A percentile compares a stretch with the other conserved stretches of the same genome.
Evolutionary conservation across 2,888 invertebrate genomes (phyloP).

Genomic region (Leptopilina syphax): DNA sequence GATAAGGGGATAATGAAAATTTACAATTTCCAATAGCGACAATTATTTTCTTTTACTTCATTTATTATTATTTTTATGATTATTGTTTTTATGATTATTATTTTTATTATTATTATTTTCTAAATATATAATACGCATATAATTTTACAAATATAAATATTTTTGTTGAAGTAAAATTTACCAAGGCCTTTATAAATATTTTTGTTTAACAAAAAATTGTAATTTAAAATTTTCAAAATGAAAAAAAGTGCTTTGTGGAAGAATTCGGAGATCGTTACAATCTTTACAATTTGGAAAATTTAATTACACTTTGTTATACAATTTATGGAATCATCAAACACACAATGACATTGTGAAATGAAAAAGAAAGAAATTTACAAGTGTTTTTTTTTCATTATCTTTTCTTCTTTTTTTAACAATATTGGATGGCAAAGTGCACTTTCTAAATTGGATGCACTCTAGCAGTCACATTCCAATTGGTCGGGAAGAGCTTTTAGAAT

Average conservation of each 20-base stretch:
- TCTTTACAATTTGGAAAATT: neutral
- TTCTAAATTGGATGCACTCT: constrained; percentile 40
- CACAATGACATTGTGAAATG: constrained; percentile 6
- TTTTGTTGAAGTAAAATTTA: too few species aligned
- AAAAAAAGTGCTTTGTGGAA: too few species aligned
- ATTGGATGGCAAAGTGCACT: constrained; percentile 32
- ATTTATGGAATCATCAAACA: neutral
- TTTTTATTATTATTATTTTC: too few species aligned
- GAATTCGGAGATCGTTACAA: too few species aligned
- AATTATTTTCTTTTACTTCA: too few species aligned
- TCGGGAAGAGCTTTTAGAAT: constrained; percentile 25
- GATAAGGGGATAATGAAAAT: neutral
- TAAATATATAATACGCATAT: too few species aligned
- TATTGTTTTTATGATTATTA: too few species aligned
- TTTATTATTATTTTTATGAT: too few species aligned
- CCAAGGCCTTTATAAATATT: too few species aligned
- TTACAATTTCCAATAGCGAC: neutral
- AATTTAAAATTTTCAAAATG: too few species aligned
- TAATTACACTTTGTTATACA: neutral
- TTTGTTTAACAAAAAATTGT: too few species aligned
- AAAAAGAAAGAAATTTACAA: constrained; percentile 30
- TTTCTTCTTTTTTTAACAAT: neutral
- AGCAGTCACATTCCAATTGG: constrained; percentile 22
- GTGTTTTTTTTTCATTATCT: neutral
- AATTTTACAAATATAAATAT: too few species aligned